Conservation (phyloP, 2,113 vertebrate species). For the Calidris pugnax region DNA sequence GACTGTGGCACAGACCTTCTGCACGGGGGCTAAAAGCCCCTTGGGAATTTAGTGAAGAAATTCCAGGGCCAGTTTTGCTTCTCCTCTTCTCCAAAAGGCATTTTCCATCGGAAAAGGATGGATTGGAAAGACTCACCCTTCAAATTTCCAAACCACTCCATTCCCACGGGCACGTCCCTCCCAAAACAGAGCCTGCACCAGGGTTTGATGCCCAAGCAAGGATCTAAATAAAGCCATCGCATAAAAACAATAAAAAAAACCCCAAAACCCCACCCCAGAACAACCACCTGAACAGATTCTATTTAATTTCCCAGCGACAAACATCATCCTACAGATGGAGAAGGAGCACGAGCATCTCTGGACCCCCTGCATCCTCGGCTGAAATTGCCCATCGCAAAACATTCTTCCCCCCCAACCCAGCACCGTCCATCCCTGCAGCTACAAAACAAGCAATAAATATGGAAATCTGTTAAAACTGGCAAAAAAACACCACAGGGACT, state of each 20-base stretch:
- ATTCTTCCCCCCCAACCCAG: background rate
- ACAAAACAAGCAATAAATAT: constrained; percentile 72
- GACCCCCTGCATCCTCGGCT: background rate
- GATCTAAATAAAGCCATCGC: background rate
- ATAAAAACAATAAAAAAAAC: background rate
- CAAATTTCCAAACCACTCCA: background rate
- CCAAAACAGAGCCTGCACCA: background rate
- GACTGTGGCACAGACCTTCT: background rate
- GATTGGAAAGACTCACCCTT: background rate
- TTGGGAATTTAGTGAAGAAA: background rate
- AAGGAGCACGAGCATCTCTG: background rate
- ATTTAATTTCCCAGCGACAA: background rate
- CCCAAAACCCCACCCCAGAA: background rate
- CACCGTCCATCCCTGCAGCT: background rate
- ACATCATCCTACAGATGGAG: background rate
- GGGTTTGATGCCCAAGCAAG: background rate
- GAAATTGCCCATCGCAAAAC: constrained; percentile 44
- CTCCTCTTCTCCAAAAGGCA: background rate
- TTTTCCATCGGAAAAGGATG: background rate
- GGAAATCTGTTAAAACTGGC: constrained; percentile 66
- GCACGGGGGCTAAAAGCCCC: background rate
- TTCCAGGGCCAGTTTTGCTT: background rate
- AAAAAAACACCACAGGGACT: background rate
- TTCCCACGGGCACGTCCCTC: rapidly evolving
- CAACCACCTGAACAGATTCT: background rate